Evolutionary conservation across 2,888 invertebrate species (phyloP).

Genomic region (Pterostichus madidus): DNA sequence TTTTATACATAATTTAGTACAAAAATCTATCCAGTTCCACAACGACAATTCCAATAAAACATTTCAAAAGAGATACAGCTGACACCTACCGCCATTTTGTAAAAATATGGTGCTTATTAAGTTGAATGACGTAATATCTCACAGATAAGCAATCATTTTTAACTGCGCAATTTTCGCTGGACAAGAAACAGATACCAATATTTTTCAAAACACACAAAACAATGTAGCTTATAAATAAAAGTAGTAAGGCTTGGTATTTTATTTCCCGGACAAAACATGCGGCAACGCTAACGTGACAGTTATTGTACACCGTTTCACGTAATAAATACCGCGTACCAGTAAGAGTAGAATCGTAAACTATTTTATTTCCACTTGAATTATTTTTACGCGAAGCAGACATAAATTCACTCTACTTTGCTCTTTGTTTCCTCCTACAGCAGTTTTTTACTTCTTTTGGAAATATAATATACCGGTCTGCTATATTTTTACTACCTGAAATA

Average conservation of each 20-base stretch:
- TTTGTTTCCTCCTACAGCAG: neutral
- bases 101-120: conserved; percentile 29
- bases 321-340: conserved; percentile 8
- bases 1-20: too few relatives aligned
- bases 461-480: neutral
- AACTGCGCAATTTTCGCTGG: conserved; percentile 8
- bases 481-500: neutral
- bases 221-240: neutral
- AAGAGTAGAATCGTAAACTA: conserved; percentile 21
- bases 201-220: conserved; percentile 7
- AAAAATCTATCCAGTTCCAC: too few relatives aligned
- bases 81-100: neutral
- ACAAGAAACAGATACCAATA: conserved; percentile 5
- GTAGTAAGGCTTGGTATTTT: neutral
- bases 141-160: neutral
- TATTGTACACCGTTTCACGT: conserved; percentile 20
- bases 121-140: conserved; percentile 16
- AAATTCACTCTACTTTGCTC: neutral
- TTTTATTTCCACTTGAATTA: conserved; percentile 29
- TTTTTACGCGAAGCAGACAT: conserved; percentile 1
- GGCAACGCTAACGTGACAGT: neutral
- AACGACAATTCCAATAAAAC: too few relatives aligned
- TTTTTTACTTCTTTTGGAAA: conserved; percentile 19
- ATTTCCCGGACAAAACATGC: neutral
- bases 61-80: too few relatives aligned